These are phyloP conservation scores for Alexandromys fortis DNA, from an alignment of 2,113 vertebrate species.

Conservation along the genomic window DNA sequence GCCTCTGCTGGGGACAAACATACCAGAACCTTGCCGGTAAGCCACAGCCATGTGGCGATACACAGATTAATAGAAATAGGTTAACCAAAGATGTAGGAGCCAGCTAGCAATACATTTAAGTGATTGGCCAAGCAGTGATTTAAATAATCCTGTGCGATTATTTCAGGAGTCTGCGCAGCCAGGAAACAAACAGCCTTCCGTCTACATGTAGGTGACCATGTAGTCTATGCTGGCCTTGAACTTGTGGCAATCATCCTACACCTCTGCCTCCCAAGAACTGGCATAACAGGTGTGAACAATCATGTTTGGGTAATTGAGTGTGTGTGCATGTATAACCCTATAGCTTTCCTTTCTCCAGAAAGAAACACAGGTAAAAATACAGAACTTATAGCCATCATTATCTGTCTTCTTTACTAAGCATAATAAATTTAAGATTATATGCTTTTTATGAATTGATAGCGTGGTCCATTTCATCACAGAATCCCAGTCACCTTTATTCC, in stretches of 20 bases:
- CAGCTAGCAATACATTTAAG: too few relatives aligned
- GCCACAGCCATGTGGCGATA: too few relatives aligned
- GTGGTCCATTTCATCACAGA: neutral
- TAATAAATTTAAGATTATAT: neutral
- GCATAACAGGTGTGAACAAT: neutral
- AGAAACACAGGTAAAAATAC: neutral
- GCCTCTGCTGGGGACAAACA: too few relatives aligned
- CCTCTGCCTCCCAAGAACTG: neutral
- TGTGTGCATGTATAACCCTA: neutral
- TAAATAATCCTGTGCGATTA: too few relatives aligned
- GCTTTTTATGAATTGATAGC: neutral
- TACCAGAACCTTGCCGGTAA: too few relatives aligned
- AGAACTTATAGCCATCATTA: neutral
- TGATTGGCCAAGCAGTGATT: too few relatives aligned
- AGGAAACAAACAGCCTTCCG: too few relatives aligned
- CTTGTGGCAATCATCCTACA: neutral
- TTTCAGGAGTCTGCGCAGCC: too few relatives aligned
- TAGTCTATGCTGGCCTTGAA: neutral
- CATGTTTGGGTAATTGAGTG: neutral
- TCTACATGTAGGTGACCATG: too few relatives aligned
- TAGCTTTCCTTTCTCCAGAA: neutral
- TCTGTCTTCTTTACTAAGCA: neutral
- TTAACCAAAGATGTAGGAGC: too few relatives aligned
- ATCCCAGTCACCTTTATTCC: neutral
- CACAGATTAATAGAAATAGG: too few relatives aligned